A percentile compares a stretch with the other conserved stretches of the same genome.
These are phyloP conservation scores for Lypha dubia DNA, from an alignment of 2,888 invertebrate species.

Conservation along the genomic window DNA sequence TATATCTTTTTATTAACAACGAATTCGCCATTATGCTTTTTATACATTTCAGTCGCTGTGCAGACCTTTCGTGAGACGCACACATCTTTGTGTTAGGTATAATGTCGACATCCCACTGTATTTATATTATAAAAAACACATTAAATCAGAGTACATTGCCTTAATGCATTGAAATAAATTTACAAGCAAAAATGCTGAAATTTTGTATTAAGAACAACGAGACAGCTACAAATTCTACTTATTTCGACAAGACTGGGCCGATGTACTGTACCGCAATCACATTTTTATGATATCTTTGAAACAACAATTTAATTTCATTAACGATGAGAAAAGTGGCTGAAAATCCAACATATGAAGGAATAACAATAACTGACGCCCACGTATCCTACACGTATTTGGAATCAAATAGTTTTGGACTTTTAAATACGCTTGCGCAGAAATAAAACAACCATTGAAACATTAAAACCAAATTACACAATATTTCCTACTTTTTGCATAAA, in stretches of 20 bases:
- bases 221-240: neutral
- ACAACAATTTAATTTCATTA: neutral
- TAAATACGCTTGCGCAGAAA: slow-evolving; percentile 71
- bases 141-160: neutral
- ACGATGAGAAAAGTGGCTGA: neutral
- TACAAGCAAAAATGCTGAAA: slow-evolving; percentile 2
- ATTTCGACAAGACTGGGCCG: slow-evolving; percentile 32
- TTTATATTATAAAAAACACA: neutral
- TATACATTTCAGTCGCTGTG: no score
- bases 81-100: no score
- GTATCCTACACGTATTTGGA: slow-evolving; percentile 77
- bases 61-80: no score
- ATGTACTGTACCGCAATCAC: no score
- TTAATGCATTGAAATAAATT: slow-evolving; percentile 30
- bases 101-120: neutral
- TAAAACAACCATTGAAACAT: slow-evolving; percentile 55
- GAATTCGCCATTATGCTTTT: no score
- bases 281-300: no score
- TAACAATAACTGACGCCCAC: slow-evolving; percentile 60
- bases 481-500: neutral
- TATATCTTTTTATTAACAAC: no score
- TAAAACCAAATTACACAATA: slow-evolving; percentile 24
- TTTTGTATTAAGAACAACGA: neutral
- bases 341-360: slow-evolving; percentile 43
- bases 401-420: slow-evolving; percentile 60